These are phyloP conservation scores for Caenorhabditis becei DNA, from an alignment of 2,888 invertebrate genomes.

Conservation along the genomic window DNA sequence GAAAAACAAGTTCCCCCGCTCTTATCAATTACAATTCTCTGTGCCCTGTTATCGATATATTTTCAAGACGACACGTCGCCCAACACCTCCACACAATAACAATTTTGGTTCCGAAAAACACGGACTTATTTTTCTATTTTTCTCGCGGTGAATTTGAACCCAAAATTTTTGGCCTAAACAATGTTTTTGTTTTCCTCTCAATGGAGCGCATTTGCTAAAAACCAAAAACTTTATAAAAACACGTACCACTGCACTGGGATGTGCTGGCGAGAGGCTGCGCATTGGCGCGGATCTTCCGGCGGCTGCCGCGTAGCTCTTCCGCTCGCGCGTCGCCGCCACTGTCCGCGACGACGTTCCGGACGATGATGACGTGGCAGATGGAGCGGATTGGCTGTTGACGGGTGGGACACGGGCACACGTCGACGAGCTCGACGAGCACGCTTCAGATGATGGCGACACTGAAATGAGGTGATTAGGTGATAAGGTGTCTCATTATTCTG, in stretches of 20 bases:
- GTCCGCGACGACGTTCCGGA: conserved; percentile 7
- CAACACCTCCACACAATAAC: no score
- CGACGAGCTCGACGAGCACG: conserved; percentile 63
- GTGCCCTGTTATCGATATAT: conserved; percentile 27
- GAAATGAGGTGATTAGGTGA: conserved; percentile 31
- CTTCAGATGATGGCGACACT: conserved; percentile 67
- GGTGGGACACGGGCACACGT: conserved; percentile 26
- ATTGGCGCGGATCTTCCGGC: conserved; percentile 40
- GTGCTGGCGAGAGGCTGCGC: conserved; percentile 66
- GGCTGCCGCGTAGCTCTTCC: conserved; percentile 33
- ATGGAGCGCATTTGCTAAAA: no score
- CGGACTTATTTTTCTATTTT: no score
- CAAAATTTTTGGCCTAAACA: no score
- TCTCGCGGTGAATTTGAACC: no score
- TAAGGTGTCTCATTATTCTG: no score
- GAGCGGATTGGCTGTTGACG: background rate
- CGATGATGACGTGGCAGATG: conserved; percentile 9
- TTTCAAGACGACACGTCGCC: no score
- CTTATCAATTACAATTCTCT: conserved; percentile 42
- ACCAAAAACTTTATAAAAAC: background rate
- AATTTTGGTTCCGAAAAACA: no score
- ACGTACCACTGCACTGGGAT: conserved; percentile 66
- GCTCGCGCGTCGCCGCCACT: conserved; percentile 37
- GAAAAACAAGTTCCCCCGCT: conserved; percentile 52
- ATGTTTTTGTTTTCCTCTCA: conserved; percentile 4